Evolutionary conservation across 2,888 invertebrate species (phyloP), one percentile per base, ranked within the genome.

Genomic region (Notodonta dromedarius): DNA sequence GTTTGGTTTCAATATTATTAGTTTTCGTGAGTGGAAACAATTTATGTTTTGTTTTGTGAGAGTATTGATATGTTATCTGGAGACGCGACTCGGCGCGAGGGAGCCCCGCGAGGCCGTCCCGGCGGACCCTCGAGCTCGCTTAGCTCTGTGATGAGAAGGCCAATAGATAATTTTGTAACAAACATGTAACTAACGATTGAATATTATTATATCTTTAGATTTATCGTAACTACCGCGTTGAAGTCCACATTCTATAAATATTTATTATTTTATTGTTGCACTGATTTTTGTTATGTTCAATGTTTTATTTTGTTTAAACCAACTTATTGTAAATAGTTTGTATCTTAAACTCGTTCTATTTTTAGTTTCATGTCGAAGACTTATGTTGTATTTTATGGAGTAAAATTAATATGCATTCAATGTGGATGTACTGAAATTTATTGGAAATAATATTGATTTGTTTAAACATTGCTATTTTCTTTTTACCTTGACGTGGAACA

Each of bases 391-490:
- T 89, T 88, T 84, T 86, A 86, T 87, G 79, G 74, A 76, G 70
- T 70, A 88, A 86, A 88, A 79, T 79, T 86, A 86, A 86, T 85
- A 84, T 83, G 82, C 91, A 90, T 92, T 93, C 91, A 85, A 87
- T 87, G 90, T 91, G 92, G 91, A 91, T 92, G 93, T 91, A 91
- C 91, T 90, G 92, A 93, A 92, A 83, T 91, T 91, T 91, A 93
- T 90, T 91, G 91, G 87, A 92, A 93, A 93, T 93, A 93, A 93
- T 93, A 93, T 93, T 91, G 93, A 93, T 91, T 92, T 93, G 93
- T 93, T 93, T 93, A 93, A 89, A 89, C 66, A 75, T 65, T 72
- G 78, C 66, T 72, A 76, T 84, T 85, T 86, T 82, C 68, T 80
- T 77, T 78, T 58, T 48, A 60, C 16, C 51, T 56, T 59, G 32